phyloP scores from a whole-genome alignment of 2,797 vertebrate species.

The Mycteria americana region DNA sequence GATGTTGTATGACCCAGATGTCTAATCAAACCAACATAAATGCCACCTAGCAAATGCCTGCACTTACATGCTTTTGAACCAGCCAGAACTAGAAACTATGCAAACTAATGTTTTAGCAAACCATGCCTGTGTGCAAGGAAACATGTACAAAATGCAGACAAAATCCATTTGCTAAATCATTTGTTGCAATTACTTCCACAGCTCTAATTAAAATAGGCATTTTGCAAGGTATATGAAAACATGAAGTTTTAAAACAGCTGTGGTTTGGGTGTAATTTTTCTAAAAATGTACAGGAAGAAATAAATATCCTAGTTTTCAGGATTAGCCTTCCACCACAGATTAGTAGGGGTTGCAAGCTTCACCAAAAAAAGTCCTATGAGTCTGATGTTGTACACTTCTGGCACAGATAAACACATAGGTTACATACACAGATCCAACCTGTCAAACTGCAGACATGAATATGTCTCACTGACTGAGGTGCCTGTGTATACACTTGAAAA shows the following conservation, averaged over 20 bases:
- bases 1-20: neutral
- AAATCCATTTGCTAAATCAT: neutral
- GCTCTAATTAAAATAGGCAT: neutral
- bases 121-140: neutral
- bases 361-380: neutral
- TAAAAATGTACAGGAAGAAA: neutral
- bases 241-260: neutral
- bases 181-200: neutral
- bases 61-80: neutral
- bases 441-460: neutral
- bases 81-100: neutral
- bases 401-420: neutral
- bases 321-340: neutral
- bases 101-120: neutral
- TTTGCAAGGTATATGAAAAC: neutral
- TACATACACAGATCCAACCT: neutral
- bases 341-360: neutral
- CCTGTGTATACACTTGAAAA: neutral
- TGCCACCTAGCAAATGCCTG: neutral
- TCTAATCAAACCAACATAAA: neutral
- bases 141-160: neutral
- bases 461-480: neutral
- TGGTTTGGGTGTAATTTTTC: neutral
- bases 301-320: neutral
- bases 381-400: neutral